Evolutionary conservation across 2,888 invertebrate species (phyloP), one percentile per base, ranked within the genome.

Genomic region (Eugnorisma glareosa): DNA sequence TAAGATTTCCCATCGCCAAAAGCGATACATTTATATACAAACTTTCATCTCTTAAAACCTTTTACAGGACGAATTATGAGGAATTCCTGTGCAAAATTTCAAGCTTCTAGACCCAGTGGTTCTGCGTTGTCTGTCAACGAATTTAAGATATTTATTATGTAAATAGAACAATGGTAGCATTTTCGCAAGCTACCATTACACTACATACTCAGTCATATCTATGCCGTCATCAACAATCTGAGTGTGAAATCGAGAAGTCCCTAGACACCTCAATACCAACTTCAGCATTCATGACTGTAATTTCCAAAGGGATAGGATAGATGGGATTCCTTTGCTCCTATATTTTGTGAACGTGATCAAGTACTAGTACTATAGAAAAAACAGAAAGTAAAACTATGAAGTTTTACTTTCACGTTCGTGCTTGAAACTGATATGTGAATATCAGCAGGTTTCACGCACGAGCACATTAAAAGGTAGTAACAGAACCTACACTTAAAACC

Each of bases 161-260:
- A n/a, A 35, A n/a, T n/a, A 37, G 37, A n/a, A 15, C 63, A n/a
- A 37, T n/a, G n/a, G 1, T n/a, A 64, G n/a, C 15, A n/a, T 64
- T 64, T 63, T 63, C 21, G 13, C 15, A 63, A 37, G 15, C 37
- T 37, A n/a, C n/a, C n/a, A n/a, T n/a, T n/a, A 18, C 31, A 31
- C 18, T 31, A 31, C 28, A 6, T 59, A 59, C 8, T 1, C 8
- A 64, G 40, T n/a, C n/a, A 40, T 64, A 18, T 64, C 15, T 40
- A n/a, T 64, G 6, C 7, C 64, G 6, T 4, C 45, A 67, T 61
- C 40, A 68, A 66, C 18, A 15, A 59, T 70, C 28, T 57, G 21
- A 63, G 63, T 59, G 35, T 57, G 67, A 68, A 71, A 83, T 78
- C 43, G 21, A 70, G 35, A 71, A 57, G 15, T 63, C 81, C 70